phyloP scores from a whole-genome alignment of 2,888 invertebrate genomes.

The Agonopterix subpropinquella region DNA sequence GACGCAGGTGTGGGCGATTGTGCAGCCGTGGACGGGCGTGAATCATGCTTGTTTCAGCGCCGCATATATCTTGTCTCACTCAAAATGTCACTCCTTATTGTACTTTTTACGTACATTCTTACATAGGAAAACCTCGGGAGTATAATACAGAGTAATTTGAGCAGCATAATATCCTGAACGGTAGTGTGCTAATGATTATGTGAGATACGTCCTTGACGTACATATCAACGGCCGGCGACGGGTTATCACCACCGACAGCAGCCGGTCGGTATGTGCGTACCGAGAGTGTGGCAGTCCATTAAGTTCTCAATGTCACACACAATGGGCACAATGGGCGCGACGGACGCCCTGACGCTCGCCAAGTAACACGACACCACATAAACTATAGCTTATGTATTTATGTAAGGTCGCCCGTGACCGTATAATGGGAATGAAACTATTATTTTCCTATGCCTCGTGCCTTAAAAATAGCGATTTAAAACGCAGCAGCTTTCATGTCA shows the following conservation, averaged over 20 bases:
- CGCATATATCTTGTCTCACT: conserved; percentile 52
- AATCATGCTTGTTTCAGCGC: conserved; percentile 61
- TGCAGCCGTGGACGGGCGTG: conserved; percentile 39
- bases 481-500: no score
- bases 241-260: conserved; percentile 11
- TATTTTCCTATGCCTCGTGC: not conserved
- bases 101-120: conserved; percentile 31
- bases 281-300: conserved; percentile 55
- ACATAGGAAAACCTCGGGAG: not conserved
- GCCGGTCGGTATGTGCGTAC: conserved; percentile 13
- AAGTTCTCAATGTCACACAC: conserved; percentile 61
- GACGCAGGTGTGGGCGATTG: conserved; percentile 57
- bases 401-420: not conserved
- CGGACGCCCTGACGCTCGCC: conserved; percentile 29
- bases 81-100: conserved; percentile 41
- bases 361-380: conserved; percentile 45
- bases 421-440: not conserved
- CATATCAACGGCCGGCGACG: not conserved
- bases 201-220: no score
- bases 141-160: no score
- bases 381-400: conserved; percentile 17
- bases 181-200: no score
- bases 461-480: no score
- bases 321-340: conserved; percentile 48
- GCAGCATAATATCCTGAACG: no score